Percentiles rank a stretch among this genome's conserved stretches.
Evolutionary conservation across 2,797 vertebrate species (phyloP).

Genomic region (Tenualosa thibaudeaui): DNA sequence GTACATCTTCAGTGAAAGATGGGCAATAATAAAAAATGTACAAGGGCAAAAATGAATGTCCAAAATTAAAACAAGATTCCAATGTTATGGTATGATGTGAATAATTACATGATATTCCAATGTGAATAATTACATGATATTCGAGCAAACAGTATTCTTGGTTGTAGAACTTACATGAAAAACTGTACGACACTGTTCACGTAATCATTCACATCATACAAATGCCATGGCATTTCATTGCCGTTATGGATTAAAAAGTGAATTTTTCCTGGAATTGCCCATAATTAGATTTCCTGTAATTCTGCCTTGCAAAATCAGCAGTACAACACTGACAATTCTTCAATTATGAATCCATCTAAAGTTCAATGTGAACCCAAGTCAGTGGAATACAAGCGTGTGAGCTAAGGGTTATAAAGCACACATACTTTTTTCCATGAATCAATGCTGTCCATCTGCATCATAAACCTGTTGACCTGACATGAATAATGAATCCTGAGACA

Average conservation of each 20-base stretch:
- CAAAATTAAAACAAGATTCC: too few species aligned
- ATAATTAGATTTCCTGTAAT: neutral
- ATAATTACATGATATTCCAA: too few species aligned
- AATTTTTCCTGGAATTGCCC: too few species aligned
- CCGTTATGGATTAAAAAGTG: too few species aligned
- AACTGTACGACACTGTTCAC: too few species aligned
- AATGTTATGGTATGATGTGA: too few species aligned
- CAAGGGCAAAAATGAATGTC: too few species aligned
- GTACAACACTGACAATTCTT: neutral
- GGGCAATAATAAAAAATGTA: neutral
- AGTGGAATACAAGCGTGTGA: neutral
- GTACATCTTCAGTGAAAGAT: neutral
- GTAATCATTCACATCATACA: too few species aligned
- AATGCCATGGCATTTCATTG: too few species aligned
- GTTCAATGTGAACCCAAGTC: neutral
- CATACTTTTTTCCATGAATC: constrained; percentile 65
- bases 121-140: too few species aligned
- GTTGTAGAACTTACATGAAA: too few species aligned
- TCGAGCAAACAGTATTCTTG: too few species aligned
- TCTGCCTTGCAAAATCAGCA: neutral
- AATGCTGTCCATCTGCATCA: constrained; percentile 67
- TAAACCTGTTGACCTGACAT: constrained; percentile 71
- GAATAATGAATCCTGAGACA: constrained; percentile 75
- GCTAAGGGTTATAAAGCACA: constrained; percentile 29
- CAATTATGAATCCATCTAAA: neutral